phyloP scores from a whole-genome alignment of 2,113 vertebrate species.

The Ptilonorhynchus violaceus region DNA sequence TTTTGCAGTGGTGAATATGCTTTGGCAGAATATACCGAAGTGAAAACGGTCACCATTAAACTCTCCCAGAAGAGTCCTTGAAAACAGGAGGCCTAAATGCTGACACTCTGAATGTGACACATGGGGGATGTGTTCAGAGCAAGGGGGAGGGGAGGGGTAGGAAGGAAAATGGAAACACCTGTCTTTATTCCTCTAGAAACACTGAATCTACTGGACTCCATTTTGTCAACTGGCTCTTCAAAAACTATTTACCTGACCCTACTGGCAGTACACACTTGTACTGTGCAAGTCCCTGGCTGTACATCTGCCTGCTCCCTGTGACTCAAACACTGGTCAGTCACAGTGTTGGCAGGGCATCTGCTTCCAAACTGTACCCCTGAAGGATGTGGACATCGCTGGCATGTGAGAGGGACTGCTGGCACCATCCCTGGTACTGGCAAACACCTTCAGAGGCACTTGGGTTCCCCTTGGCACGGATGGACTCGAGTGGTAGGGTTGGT shows the following conservation, averaged over 20 bases:
- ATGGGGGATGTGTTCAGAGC: neutral
- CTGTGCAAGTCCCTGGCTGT: neutral
- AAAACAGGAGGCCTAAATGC: slow-evolving; percentile 50
- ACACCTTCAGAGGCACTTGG: neutral
- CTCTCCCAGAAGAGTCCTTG: slow-evolving; percentile 81
- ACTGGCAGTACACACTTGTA: neutral
- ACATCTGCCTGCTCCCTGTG: neutral
- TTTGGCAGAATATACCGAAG: slow-evolving; percentile 89
- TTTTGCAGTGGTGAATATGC: slow-evolving; percentile 88
- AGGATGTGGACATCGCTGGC: neutral
- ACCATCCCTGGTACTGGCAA: neutral
- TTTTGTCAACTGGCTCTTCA: neutral
- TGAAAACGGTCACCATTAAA: slow-evolving; percentile 94
- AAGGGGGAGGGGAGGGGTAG: neutral
- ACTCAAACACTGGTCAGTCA: neutral
- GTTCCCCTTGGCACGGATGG: neutral
- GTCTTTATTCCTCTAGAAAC: slow-evolving; percentile 35
- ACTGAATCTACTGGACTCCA: slow-evolving; percentile 31
- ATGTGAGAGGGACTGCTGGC: neutral
- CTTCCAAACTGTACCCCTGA: slow-evolving; percentile 2
- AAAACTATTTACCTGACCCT: neutral
- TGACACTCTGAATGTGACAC: slow-evolving; percentile 68
- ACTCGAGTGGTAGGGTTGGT: neutral
- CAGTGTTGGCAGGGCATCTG: neutral
- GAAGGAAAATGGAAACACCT: neutral